phyloP scores from a whole-genome alignment of 2,797 vertebrate genomes.

The Telmatherina bonti region DNA sequence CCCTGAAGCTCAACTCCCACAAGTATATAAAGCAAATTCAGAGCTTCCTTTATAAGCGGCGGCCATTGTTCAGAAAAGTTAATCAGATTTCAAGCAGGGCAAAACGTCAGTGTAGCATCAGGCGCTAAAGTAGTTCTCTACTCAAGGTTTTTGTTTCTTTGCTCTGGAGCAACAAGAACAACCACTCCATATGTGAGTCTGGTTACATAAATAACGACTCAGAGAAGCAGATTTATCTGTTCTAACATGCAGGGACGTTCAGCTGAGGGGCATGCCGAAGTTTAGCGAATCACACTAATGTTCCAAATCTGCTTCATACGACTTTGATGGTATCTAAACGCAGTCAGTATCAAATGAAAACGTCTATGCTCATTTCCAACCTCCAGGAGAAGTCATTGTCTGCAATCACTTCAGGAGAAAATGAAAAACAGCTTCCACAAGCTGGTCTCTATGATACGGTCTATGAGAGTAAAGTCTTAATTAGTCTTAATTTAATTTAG shows the following conservation, averaged over 20 bases:
- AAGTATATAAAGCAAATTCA: not conserved
- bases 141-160: not conserved
- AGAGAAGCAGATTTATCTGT: conserved; percentile 38
- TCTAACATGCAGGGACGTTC: conserved; percentile 34
- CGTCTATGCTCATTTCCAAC: conserved; percentile 40
- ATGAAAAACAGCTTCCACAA: conserved; percentile 38
- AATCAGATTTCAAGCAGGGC: conserved; percentile 25
- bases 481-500: conserved; percentile 47
- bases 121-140: not conserved
- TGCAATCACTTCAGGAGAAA: conserved; percentile 39
- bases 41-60: conserved; percentile 4
- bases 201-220: conserved; percentile 22
- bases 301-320: conserved; percentile 14
- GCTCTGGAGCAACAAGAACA: conserved; percentile 10
- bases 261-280: conserved; percentile 18
- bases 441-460: conserved; percentile 12
- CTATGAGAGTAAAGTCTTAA: conserved; percentile 38
- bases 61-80: conserved; percentile 14
- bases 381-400: conserved; percentile 51
- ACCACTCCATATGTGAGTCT: conserved; percentile 21
- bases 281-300: conserved; percentile 27
- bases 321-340: conserved; percentile 37
- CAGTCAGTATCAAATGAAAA: conserved; percentile 38
- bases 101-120: not conserved
- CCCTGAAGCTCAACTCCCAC: conserved; percentile 20